phyloP scores from a whole-genome alignment of 92 coral and sea anemone species.

The Porites cylindrica region DNA sequence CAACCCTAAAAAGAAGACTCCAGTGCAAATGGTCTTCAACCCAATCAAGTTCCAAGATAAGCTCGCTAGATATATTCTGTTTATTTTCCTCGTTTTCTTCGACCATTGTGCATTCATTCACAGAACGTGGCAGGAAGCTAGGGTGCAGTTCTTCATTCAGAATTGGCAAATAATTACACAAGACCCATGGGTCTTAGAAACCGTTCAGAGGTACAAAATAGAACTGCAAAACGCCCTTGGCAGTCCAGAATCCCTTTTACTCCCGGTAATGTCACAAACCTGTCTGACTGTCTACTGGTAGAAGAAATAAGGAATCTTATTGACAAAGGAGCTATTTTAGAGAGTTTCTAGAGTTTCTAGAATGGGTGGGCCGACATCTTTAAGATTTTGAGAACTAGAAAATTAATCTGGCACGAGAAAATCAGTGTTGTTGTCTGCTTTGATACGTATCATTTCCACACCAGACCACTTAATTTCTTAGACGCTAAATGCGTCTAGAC shows the following conservation, averaged over 20 bases:
- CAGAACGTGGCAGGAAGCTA: constrained; percentile 31
- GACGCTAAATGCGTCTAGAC: too few relatives aligned
- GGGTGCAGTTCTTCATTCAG: constrained; percentile 26
- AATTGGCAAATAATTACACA: constrained; percentile 24
- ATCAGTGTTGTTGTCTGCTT: too few relatives aligned
- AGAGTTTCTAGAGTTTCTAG: background rate
- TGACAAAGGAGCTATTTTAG: constrained; percentile 25
- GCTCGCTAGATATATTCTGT: background rate
- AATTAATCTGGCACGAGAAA: background rate
- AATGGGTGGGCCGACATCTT: too few relatives aligned
- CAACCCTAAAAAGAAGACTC: background rate
- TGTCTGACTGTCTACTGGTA: background rate
- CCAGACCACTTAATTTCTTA: too few relatives aligned
- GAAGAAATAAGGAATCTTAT: background rate
- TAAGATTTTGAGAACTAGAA: background rate
- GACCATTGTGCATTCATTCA: background rate
- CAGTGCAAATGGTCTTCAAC: background rate
- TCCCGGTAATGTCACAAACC: background rate
- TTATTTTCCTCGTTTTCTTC: background rate
- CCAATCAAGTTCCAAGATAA: constrained; percentile 10
- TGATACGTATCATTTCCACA: too few relatives aligned
- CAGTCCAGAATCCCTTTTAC: background rate
- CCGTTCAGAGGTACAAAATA: constrained; percentile 5
- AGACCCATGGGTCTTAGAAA: constrained; percentile 10
- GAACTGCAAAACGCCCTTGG: constrained; percentile 3